Conservation (phyloP, 2,797 vertebrate species). For the Selene dorsalis region DNA sequence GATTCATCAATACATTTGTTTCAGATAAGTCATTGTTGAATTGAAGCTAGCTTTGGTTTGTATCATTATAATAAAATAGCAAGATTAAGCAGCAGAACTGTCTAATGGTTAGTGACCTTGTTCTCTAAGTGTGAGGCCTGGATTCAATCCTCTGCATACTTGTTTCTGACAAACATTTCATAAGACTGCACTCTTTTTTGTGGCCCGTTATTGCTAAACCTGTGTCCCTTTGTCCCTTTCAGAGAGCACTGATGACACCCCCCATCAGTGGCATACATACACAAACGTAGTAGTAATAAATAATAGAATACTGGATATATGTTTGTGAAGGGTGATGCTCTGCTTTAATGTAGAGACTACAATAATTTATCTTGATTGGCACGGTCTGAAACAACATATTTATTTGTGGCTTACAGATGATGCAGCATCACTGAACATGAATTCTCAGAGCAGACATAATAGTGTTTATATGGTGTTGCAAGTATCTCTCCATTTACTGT, state of each 20-base stretch:
- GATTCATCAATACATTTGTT: neutral
- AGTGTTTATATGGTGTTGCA: neutral
- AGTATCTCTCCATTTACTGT: neutral
- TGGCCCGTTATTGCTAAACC: neutral
- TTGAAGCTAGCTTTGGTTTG: neutral
- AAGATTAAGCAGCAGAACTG: neutral
- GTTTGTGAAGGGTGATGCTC: neutral
- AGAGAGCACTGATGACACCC: neutral
- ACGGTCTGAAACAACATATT: neutral
- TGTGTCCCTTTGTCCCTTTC: neutral
- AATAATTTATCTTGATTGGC: slow-evolving; percentile 8
- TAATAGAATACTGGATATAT: neutral
- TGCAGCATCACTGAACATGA: slow-evolving; percentile 3
- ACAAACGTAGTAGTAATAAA: neutral
- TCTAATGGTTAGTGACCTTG: slow-evolving; percentile 1
- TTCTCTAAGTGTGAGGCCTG: neutral
- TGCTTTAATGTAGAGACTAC: neutral
- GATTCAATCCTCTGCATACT: slow-evolving; percentile 15
- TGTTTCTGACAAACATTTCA: slow-evolving; percentile 16
- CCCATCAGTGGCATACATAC: neutral
- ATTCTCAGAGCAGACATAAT: neutral
- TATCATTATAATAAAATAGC: neutral
- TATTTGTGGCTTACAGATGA: slow-evolving; percentile 21
- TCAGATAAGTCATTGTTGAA: neutral
- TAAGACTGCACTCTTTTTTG: neutral